Evolutionary conservation across 2,113 vertebrate genomes (phyloP).

Genomic region (Cyprinodon tularosa): DNA sequence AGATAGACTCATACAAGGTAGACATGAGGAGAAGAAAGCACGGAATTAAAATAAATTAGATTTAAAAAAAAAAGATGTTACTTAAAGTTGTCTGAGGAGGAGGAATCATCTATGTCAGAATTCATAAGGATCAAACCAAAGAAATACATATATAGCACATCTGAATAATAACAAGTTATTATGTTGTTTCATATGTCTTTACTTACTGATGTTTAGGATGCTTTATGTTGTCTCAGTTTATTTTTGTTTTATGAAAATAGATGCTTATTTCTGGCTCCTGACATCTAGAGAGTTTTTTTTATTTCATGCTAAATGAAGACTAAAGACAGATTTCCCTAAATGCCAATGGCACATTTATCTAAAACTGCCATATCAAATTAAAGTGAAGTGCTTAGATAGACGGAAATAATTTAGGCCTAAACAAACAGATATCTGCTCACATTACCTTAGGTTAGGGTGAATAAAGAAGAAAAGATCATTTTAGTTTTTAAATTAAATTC

Average conservation of each 20-base stretch:
- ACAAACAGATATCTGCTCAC: constrained; percentile 13
- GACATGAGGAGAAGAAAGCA: neutral
- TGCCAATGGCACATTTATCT: constrained; percentile 21
- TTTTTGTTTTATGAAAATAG: neutral
- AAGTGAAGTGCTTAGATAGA: constrained; percentile 4
- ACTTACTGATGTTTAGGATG: neutral
- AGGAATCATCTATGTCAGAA: neutral
- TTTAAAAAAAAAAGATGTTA: no score
- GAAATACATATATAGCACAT: neutral
- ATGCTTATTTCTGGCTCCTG: neutral
- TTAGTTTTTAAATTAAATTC: neutral
- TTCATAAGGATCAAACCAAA: neutral
- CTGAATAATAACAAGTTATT: neutral
- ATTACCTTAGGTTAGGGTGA: constrained; percentile 5
- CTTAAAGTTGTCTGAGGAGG: neutral
- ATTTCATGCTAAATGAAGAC: neutral
- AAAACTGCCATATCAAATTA: constrained; percentile 31
- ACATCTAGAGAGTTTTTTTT: neutral
- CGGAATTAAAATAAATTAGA: neutral
- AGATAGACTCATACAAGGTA: no score
- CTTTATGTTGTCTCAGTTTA: neutral
- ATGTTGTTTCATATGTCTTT: neutral
- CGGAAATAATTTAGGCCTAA: constrained; percentile 14
- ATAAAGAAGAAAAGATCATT: neutral
- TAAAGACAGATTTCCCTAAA: constrained; percentile 9